These are phyloP conservation scores for Motacilla tschutschensis DNA, from an alignment of 2,113 vertebrate species.

Conservation along the genomic window DNA sequence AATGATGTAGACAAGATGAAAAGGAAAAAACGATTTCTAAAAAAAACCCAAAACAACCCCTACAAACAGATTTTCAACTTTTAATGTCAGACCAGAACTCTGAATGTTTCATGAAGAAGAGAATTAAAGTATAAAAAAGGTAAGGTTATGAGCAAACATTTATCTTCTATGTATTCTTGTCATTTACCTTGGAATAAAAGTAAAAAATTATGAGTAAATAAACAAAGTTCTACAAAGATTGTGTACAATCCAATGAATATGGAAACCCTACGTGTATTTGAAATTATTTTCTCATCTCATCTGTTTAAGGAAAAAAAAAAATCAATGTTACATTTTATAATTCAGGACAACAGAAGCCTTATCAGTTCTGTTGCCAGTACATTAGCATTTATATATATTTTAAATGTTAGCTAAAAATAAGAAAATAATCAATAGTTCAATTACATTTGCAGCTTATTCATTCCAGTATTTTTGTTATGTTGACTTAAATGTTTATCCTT, in stretches of 20 bases:
- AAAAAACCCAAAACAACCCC: fast-evolving
- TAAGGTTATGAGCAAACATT: background rate
- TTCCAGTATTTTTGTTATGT: background rate
- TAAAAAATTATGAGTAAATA: background rate
- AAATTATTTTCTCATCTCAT: background rate
- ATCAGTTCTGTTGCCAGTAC: background rate
- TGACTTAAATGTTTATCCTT: background rate
- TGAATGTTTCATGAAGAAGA: background rate
- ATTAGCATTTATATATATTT: background rate
- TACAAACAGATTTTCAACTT: background rate
- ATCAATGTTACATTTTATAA: background rate
- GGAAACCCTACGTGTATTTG: background rate
- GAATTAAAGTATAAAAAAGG: background rate
- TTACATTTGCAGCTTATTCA: background rate
- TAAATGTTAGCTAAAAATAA: background rate
- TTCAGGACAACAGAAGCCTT: background rate
- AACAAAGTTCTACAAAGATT: background rate
- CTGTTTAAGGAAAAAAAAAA: background rate
- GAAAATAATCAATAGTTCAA: background rate
- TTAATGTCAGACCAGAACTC: background rate
- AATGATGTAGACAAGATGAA: background rate
- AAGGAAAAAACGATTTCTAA: background rate
- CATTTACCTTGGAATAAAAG: background rate
- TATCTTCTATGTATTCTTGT: background rate
- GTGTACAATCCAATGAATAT: fast-evolving